Evolutionary conservation across 2,888 invertebrate species (phyloP), one percentile per base, ranked within the genome.

Genomic region (Elmis aenea): DNA sequence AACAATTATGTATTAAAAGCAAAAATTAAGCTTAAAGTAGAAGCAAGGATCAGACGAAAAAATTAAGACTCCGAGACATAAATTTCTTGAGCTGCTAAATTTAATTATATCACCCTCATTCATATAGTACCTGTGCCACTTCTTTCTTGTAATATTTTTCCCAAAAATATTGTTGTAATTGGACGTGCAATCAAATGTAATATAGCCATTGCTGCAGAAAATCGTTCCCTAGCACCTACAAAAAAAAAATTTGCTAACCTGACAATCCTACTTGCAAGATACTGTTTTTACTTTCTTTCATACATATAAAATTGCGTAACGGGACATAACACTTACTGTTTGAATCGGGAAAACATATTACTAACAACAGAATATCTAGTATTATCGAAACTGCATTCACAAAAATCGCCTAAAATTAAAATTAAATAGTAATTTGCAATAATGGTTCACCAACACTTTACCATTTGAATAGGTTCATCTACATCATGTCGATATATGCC

Each of bases 201-300:
- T 14, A 44, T 44, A 6, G 40, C 40, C 13, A 44, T 28, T 25
- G 44, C 44, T n/a, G 31, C 40, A 8, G 40, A 44, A 34, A 44
- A 44, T 11, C 40, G 15, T 16, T 40, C 44, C 3, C 37, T 29
- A 15, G 37, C 40, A 15, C 2, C 44, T 44, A n/a, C 20, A 33
- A 38, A 24, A 11, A 12, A n/a, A 18, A 18, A 18, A 18, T 18
- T 18, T 18, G 8, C 5, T 18, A n/a, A n/a, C n/a, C n/a, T n/a
- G n/a, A n/a, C n/a, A n/a, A n/a, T n/a, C n/a, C n/a, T n/a, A n/a
- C n/a, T n/a, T n/a, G n/a, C n/a, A n/a, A n/a, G n/a, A n/a, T n/a
- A n/a, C n/a, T n/a, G n/a, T n/a, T n/a, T n/a, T n/a, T n/a, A n/a
- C n/a, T n/a, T n/a, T n/a, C n/a, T n/a, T n/a, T n/a, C n/a, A n/a